Base-by-base conservation (phyloP, 2,888 invertebrate species). In the Limnephilus marmoratus region DNA sequence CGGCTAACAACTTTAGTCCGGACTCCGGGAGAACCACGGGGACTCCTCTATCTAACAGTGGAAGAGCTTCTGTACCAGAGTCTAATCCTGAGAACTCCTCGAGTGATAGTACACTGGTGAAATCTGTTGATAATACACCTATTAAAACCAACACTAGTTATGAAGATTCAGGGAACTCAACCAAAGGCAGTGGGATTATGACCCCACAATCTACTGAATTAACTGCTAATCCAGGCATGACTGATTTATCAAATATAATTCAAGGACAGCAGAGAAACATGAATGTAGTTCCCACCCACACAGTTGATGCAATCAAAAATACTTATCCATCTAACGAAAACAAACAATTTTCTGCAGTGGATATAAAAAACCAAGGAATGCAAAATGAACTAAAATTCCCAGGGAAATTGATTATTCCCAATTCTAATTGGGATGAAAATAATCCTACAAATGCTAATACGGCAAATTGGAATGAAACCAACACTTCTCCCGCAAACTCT, bases 1-100 rank as follows among this genome's bases (percentile, higher is more conserved):
- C 96, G 81, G 95, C 95, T 81, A 96, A 96, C 94, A 96, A 96
- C 94, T 96, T 95, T 89, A 96, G 96, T 93, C 96, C 96, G 41
- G 96, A 96, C 94, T 96, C 93, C 15, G 90, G 91, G n/a, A 85
- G 92, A 92, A 91, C 93, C 81, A 93, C 93, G 18, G 93, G 93
- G 82, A 93, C 93, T 53, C 92, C 94, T 85, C 85, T 92, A 34
- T 93, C 96, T 0, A 96, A 96, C 90, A 95, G 95, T 94, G 97
- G 96, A 94, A 95, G 95, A 94, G 95, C 95, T 94, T 95, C 95
- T 81, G 93, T 92, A 93, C 95, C 95, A 93, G 97, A 97, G 94
- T 94, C 95, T 93, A 95, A 95, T 94, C 94, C 94, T n/a, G 93
- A 93, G 24, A 93, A 92, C 90, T 41, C 91, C 15, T n/a, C 90